These are phyloP conservation scores for Drosophila peninsularis DNA, from an alignment of 2,888 invertebrate genomes.

Conservation along the genomic window DNA sequence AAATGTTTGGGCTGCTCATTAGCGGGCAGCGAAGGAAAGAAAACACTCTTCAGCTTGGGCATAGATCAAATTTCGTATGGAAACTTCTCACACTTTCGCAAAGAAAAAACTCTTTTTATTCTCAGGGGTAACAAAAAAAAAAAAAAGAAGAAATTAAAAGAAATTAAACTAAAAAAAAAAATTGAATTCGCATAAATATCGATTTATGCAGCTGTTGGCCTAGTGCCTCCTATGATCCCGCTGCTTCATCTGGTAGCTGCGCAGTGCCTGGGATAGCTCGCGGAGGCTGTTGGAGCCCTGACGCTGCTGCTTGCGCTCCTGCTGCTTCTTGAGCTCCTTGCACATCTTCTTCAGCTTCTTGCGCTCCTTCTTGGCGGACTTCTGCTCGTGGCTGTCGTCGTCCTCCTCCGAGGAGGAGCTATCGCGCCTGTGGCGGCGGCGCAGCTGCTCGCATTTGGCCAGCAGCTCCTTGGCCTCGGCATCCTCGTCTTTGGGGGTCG, in stretches of 20 bases:
- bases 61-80: not conserved
- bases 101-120: not conserved
- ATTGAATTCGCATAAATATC: not conserved
- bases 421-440: conserved; percentile 53
- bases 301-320: conserved; percentile 51
- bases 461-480: conserved; percentile 47
- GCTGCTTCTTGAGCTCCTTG: conserved; percentile 54
- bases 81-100: not conserved
- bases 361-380: conserved; percentile 60
- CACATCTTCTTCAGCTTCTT: conserved; percentile 68
- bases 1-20: not conserved
- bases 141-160: not conserved
- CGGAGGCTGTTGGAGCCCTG: conserved; percentile 8
- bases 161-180: not conserved
- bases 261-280: conserved; percentile 51
- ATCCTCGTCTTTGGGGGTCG: conserved; percentile 18
- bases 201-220: not conserved
- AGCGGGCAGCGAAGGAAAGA: not conserved
- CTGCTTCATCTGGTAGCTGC: conserved; percentile 36
- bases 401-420: conserved; percentile 60
- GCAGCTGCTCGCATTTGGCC: conserved; percentile 59
- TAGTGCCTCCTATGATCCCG: conserved; percentile 10
- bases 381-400: conserved; percentile 45
- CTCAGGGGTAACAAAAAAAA: not conserved
- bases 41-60: not conserved